These are phyloP conservation scores for Trileptium ribeirensis DNA, from an alignment of 2,888 invertebrate genomes.

Conservation along the genomic window DNA sequence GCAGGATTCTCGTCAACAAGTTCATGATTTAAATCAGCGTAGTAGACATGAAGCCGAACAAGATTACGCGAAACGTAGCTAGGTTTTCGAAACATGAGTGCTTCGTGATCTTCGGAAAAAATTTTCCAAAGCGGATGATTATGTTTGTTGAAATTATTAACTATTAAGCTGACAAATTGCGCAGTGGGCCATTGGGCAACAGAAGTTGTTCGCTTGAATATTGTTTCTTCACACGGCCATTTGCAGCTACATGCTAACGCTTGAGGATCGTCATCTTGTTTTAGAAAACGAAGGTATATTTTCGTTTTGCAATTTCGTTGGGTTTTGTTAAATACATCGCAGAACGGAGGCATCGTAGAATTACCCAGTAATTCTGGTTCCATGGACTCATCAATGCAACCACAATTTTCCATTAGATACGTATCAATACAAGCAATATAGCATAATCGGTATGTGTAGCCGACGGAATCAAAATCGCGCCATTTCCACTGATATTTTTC, in stretches of 20 bases:
- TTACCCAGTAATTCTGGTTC: background rate
- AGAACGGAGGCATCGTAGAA: background rate
- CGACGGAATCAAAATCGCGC: background rate
- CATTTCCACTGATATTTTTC: background rate
- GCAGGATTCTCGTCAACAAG: background rate
- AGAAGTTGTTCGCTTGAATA: background rate
- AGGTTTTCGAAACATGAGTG: background rate
- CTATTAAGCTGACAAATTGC: background rate
- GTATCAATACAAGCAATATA: background rate
- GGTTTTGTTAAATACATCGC: slow-evolving; percentile 1
- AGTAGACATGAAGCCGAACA: background rate
- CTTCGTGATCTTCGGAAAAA: background rate
- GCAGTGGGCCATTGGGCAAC: slow-evolving; percentile 3
- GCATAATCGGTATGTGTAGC: background rate
- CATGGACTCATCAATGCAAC: background rate
- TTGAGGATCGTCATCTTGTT: background rate
- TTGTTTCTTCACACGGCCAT: background rate
- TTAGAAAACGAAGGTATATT: background rate
- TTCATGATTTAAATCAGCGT: background rate
- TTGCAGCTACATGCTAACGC: slow-evolving; percentile 5
- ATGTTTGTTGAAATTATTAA: background rate
- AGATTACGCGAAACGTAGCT: background rate
- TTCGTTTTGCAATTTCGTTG: background rate
- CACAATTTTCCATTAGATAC: background rate
- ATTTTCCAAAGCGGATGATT: background rate